Conservation (phyloP, 2,113 vertebrate genomes). For the Poicephalus meyeri region DNA sequence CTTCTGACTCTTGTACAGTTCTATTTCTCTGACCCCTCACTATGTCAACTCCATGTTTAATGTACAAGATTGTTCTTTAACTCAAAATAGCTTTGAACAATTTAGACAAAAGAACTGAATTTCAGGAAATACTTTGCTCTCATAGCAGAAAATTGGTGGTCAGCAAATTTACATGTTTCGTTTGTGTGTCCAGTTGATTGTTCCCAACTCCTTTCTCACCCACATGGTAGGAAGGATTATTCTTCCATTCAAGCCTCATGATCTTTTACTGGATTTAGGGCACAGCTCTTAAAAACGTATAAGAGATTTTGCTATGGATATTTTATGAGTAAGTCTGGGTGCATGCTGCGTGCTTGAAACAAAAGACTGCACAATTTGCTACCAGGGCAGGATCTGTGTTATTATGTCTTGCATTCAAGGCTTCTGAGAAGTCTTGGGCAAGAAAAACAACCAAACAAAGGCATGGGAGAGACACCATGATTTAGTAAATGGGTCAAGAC, state of each 20-base stretch:
- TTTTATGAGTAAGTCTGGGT: constrained; percentile 71
- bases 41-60: not conserved
- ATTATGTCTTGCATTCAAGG: constrained; percentile 38
- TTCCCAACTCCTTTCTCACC: constrained; percentile 2
- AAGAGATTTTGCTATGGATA: constrained; percentile 70
- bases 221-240: constrained; percentile 13
- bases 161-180: not conserved
- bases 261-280: constrained; percentile 64
- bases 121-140: not conserved
- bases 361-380: constrained; percentile 58
- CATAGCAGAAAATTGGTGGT: not conserved
- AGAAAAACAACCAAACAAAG: constrained; percentile 54
- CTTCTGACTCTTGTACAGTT: not conserved
- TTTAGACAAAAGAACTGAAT: not conserved
- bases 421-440: constrained; percentile 46
- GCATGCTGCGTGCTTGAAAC: constrained; percentile 56
- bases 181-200: constrained; percentile 21
- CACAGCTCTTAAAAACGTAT: constrained; percentile 71
- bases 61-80: not conserved
- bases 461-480: constrained; percentile 42
- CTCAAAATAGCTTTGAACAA: not conserved
- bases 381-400: constrained; percentile 37
- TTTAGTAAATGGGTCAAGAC: constrained; percentile 35
- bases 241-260: constrained; percentile 28
- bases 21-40: not conserved